Conservation (phyloP, 2,888 invertebrate genomes). For the Stegophylla sp. region DNA sequence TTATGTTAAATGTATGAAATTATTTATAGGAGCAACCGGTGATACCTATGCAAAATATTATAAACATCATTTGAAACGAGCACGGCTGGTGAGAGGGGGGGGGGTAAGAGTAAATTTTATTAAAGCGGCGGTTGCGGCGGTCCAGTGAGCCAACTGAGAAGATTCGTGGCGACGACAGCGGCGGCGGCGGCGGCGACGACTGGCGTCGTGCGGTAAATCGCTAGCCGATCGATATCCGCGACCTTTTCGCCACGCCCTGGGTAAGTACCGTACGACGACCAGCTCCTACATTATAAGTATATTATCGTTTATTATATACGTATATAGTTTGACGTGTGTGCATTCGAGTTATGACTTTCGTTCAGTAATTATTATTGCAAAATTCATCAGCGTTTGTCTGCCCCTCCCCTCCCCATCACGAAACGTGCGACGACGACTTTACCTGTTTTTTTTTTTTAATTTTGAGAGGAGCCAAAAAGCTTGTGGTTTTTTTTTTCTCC, state of each 20-base stretch:
- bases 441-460: neutral
- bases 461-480: too few species aligned
- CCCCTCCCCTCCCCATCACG: too few species aligned
- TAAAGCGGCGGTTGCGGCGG: neutral
- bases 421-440: too few species aligned
- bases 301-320: neutral
- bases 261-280: constrained; percentile 23
- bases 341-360: too few species aligned
- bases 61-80: too few species aligned
- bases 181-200: constrained; percentile 7
- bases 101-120: neutral
- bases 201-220: constrained; percentile 55
- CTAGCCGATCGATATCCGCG: constrained; percentile 54
- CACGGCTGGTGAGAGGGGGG: neutral
- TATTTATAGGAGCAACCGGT: too few species aligned
- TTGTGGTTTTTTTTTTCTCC: too few species aligned
- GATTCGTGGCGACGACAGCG: constrained; percentile 27
- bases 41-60: too few species aligned
- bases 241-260: constrained; percentile 56
- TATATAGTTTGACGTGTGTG: neutral
- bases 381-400: constrained; percentile 5
- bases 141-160: constrained; percentile 19
- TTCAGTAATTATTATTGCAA: too few species aligned
- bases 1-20: too few species aligned
- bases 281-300: neutral